phyloP scores from a whole-genome alignment of 2,888 invertebrate species.

The Tridacna crocea region DNA sequence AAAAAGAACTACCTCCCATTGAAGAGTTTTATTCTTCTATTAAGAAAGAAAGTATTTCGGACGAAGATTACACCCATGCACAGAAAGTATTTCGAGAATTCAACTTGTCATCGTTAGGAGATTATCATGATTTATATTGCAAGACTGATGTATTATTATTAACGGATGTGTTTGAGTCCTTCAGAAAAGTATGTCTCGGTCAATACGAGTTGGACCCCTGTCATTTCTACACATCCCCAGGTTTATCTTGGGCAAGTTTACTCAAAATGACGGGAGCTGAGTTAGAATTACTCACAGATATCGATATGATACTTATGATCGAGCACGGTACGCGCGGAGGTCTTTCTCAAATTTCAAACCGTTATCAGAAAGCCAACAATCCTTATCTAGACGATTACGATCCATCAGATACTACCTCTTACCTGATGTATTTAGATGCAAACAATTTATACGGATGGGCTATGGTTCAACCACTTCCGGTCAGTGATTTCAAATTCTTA shows the following conservation, averaged over 20 bases:
- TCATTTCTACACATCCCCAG: slow-evolving; percentile 50
- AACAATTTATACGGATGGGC: slow-evolving; percentile 40
- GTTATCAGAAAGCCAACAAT: slow-evolving; percentile 47
- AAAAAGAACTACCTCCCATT: slow-evolving; percentile 20
- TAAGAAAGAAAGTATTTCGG: slow-evolving; percentile 31
- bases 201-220: slow-evolving; percentile 45
- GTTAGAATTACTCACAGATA: slow-evolving; percentile 36
- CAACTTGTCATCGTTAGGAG: slow-evolving; percentile 18
- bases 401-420: slow-evolving; percentile 21
- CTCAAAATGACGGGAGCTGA: slow-evolving; percentile 38
- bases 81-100: slow-evolving; percentile 30
- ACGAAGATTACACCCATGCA: slow-evolving; percentile 41
- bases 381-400: slow-evolving; percentile 39
- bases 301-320: slow-evolving; percentile 32
- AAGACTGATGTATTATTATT: slow-evolving; percentile 38
- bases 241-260: slow-evolving; percentile 35
- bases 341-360: slow-evolving; percentile 41
- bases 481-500: slow-evolving; percentile 23
- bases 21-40: slow-evolving; percentile 34
- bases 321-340: slow-evolving; percentile 40
- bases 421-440: slow-evolving; percentile 43
- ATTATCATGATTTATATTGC: slow-evolving; percentile 44
- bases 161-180: slow-evolving; percentile 39
- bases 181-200: slow-evolving; percentile 34
- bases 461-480: slow-evolving; percentile 35